Evolutionary conservation across 2,888 invertebrate genomes (phyloP).

Genomic region (Neoaliturus tenellus): DNA sequence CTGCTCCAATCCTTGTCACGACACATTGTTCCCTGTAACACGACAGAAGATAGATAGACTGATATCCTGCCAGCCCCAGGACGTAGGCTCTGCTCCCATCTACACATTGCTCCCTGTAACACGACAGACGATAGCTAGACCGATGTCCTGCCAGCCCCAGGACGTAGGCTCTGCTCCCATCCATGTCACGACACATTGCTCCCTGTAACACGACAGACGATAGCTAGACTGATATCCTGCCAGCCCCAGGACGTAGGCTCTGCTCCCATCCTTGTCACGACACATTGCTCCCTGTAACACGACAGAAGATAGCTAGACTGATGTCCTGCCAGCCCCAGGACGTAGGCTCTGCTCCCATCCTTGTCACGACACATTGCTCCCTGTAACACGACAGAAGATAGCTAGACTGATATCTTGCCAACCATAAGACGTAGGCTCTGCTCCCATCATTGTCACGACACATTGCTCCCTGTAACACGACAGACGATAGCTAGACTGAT

Average conservation of each 20-base stretch:
- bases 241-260: slow-evolving; percentile 34
- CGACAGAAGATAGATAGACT: background rate
- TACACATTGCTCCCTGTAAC: background rate
- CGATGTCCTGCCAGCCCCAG: slow-evolving; percentile 47
- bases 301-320: background rate
- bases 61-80: slow-evolving; percentile 48
- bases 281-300: slow-evolving; percentile 41
- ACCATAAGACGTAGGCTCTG: slow-evolving; percentile 18
- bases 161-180: background rate
- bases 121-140: slow-evolving; percentile 9
- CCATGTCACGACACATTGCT: slow-evolving; percentile 14
- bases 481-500: background rate
- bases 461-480: slow-evolving; percentile 4
- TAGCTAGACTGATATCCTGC: slow-evolving; percentile 51
- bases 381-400: background rate
- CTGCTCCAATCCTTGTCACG: background rate
- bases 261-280: slow-evolving; percentile 33
- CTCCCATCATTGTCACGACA: slow-evolving; percentile 12
- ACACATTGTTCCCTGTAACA: background rate
- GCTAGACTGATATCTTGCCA: slow-evolving; percentile 52
- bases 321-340: background rate
- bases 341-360: background rate
- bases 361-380: background rate
- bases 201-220: background rate
- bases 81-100: background rate